Evolutionary conservation across 1,140 invertebrate species (phyloP).

Genomic region (Trypoxylus dichotomus): DNA sequence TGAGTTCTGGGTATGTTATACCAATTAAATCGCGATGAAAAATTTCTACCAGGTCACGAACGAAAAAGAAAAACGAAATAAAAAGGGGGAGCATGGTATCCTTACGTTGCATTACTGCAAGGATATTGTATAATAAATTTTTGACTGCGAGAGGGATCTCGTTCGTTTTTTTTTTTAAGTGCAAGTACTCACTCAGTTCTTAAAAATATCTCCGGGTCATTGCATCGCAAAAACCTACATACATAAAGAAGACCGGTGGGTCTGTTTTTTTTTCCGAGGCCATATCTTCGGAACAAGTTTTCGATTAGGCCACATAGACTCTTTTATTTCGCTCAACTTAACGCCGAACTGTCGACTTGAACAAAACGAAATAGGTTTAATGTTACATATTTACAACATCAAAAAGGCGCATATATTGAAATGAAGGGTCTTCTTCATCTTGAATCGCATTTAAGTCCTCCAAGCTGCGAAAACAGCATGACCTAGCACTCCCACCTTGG

Average conservation of each 20-base stretch:
- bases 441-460: background rate
- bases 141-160: background rate
- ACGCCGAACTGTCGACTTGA: background rate
- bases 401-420: background rate
- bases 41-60: background rate
- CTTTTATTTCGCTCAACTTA: background rate
- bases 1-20: background rate
- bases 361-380: conserved; percentile 18
- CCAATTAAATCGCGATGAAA: background rate
- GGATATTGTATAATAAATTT: background rate
- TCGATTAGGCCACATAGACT: conserved; percentile 14
- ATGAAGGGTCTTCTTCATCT: background rate
- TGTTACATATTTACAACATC: conserved; percentile 9
- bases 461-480: background rate
- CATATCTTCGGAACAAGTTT: conserved; percentile 3
- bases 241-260: background rate
- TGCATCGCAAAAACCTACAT: background rate
- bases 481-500: background rate
- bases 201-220: background rate
- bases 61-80: no score
- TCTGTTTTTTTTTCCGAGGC: background rate
- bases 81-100: no score
- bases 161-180: background rate
- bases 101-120: no score
- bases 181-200: background rate